Evolutionary conservation across 2,888 invertebrate species (phyloP).

Genomic region (Himalopsyche anomala): DNA sequence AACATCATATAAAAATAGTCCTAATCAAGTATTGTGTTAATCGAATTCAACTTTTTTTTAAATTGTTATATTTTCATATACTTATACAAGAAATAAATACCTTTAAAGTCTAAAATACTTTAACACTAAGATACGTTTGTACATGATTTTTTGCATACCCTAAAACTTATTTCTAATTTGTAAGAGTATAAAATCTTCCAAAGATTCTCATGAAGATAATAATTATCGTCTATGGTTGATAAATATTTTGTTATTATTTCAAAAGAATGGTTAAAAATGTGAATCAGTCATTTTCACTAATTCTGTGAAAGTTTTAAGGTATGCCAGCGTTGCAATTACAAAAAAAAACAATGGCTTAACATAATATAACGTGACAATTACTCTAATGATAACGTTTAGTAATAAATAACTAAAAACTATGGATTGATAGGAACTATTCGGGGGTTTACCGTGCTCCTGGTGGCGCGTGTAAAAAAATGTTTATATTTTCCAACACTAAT

Average conservation of each 20-base stretch:
- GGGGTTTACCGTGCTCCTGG: slow-evolving; percentile 64
- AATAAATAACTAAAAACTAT: slow-evolving; percentile 45
- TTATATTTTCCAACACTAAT: background rate
- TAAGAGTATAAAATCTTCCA: no score
- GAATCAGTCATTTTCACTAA: slow-evolving; percentile 16
- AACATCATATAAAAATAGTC: background rate
- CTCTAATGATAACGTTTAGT: background rate
- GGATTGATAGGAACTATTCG: slow-evolving; percentile 61
- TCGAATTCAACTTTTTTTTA: background rate
- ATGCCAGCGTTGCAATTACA: background rate
- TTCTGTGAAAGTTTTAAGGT: slow-evolving; percentile 30
- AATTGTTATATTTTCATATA: background rate
- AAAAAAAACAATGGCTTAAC: background rate
- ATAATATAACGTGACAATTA: background rate
- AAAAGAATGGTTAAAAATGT: no score
- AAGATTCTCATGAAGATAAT: no score
- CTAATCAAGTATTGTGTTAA: background rate
- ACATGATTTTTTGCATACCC: slow-evolving; percentile 29
- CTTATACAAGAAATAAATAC: background rate
- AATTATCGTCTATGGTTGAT: no score
- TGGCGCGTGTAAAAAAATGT: slow-evolving; percentile 42
- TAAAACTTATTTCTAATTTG: slow-evolving; percentile 31
- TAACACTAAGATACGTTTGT: background rate
- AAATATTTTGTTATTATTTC: no score
- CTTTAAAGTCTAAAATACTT: background rate